Base-by-base conservation (phyloP, 2,888 invertebrate genomes). In the Torymus tubicola region DNA sequence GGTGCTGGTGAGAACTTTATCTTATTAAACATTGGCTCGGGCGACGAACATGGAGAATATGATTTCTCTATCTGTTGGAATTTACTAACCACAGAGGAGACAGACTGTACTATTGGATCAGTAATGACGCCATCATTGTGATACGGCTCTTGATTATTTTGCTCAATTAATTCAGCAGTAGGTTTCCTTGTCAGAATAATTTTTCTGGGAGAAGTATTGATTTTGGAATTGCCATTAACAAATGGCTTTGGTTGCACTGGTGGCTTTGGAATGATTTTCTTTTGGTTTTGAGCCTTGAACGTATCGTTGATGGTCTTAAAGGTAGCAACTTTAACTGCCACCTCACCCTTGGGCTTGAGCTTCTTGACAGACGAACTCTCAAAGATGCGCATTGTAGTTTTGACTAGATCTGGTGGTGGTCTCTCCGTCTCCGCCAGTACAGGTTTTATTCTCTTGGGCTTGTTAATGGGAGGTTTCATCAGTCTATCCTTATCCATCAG, bases 341-440 rank as follows among this genome's bases (percentile, higher is more conserved):
- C 94, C 60, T 94, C 94, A 73, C 92, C 90, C 65, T 88, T 90
- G 0, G 90, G 90, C 77, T 90, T 90, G 58, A 91, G 77, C 88
- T 92, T 86, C 86, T 90, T 86, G 87, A 92, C 86, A 82, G 91
- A 80, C 82, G 91, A 81, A 90, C 82, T 92, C 90, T 98, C 97
- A 91, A 97, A 98, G 87, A 97, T 95, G 87, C 95, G 94, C 82
- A 97, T 93, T 14, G 96, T 95, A 81, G 96, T 95, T 86, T 96
- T 96, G 81, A 98, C 98, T 84, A 97, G 94, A 92, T 98, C 97
- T 0, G 95, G 95, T 18, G 97, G 97, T 1, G 98, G 98, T 69
- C 96, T 93, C 87, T 97, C 97, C 14, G 94, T 94, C 84, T 95
- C 95, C 85, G 94, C 94, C 86, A 95, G 92, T 67, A 95, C 91